Percentiles rank a stretch among this genome's conserved stretches.
Evolutionary conservation across 2,113 vertebrate genomes (phyloP).

Genomic region (Rhinoptilus africanus): DNA sequence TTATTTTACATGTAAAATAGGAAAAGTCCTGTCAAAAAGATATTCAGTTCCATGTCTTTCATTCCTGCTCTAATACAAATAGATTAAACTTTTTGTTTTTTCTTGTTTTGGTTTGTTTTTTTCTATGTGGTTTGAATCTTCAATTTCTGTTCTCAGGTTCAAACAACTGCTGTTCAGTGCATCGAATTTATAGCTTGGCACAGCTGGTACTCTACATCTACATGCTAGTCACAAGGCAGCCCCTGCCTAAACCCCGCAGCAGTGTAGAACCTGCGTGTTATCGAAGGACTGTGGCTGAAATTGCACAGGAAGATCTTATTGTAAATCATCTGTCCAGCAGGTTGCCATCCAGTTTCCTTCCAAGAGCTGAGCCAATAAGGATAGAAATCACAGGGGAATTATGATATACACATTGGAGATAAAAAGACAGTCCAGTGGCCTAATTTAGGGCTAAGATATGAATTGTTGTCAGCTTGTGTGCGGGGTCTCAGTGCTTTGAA

Average conservation of each 20-base stretch:
- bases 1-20: neutral
- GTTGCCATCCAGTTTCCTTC: neutral
- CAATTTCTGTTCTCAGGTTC: neutral
- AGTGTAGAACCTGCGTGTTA: neutral
- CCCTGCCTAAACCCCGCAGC: neutral
- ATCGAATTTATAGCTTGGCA: neutral
- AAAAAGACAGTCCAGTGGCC: neutral
- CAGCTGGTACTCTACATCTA: neutral
- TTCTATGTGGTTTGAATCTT: neutral
- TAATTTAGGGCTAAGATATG: neutral
- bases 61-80: neutral
- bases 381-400: neutral
- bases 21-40: neutral
- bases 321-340: neutral
- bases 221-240: neutral
- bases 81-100: neutral
- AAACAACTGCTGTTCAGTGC: neutral
- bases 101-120: neutral
- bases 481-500: neutral
- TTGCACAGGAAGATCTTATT: neutral
- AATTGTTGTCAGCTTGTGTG: neutral
- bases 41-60: neutral
- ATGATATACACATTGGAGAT: neutral
- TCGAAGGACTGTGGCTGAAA: neutral
- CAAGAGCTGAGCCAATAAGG: neutral